Evolutionary conservation across 2,113 vertebrate species (phyloP), one percentile per base, ranked within the genome.

Genomic region (Salvelinus alpinus): DNA sequence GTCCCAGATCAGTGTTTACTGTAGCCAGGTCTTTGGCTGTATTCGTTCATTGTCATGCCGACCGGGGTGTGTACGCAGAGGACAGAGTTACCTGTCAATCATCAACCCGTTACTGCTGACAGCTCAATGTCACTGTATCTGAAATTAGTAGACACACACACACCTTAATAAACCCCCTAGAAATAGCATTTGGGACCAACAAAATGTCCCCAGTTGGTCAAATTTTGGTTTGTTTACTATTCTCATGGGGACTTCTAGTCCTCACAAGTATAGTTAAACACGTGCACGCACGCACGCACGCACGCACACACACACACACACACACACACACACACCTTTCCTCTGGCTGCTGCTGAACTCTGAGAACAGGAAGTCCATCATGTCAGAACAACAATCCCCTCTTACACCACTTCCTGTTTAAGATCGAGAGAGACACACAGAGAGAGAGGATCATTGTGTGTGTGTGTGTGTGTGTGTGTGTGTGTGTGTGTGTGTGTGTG

Each of bases 211-310:
- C 79, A 81, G 77, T 31, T 31, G 29, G 80, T 85, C 9, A 67
- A 75, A 44, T 88, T 77, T 87, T 82, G 65, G 34, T 68, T 79
- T 7, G 18, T 68, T 66, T 24, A 65, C 44, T 59, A 78, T 44
- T 22, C 25, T 31, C 3, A 51, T 16, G 20, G 29, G 3, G 29
- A 31, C 29, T 31, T 31, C 11, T 29, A 4, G 29, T 29, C 29
- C 29, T 29, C 29, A 29, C 29, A n/a, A 29, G 29, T 29, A 29
- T 29, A 29, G 3, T 29, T 29, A 29, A 29, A 60, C 57, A 60
- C 1, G 14, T 24, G 24, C 24, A 24, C 24, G 24, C 1, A 34
- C 34, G 7, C 34, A 34, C 34, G 7, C 34, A 34, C 34, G 7
- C 6, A 34, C 6, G 1, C 34, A 62, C 59, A 22, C 59, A 8